Evolutionary conservation across 2,797 vertebrate genomes (phyloP).

Genomic region (Hydrocynus forskahlii): DNA sequence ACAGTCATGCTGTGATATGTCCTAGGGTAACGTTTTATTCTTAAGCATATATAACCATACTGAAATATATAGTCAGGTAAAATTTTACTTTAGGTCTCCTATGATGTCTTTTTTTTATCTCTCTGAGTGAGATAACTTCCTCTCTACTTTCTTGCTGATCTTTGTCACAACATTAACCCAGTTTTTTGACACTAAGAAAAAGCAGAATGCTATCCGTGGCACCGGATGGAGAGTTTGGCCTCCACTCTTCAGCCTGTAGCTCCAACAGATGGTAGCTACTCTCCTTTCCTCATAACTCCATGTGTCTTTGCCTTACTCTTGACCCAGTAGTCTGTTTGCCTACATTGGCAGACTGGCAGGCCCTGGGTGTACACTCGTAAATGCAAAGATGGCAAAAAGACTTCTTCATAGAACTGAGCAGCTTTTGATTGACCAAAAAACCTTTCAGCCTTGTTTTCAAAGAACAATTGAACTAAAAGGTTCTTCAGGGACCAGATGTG

Average conservation of each 20-base stretch:
- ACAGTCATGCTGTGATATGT: not conserved
- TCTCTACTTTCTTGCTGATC: not conserved
- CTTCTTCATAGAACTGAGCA: not conserved
- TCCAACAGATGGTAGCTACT: constrained; percentile 73
- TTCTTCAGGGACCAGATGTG: no score
- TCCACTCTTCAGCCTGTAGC: constrained; percentile 71
- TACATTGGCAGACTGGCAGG: constrained; percentile 59
- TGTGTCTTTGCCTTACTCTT: constrained; percentile 72
- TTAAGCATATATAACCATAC: not conserved
- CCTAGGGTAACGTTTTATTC: not conserved
- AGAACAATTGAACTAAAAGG: no score
- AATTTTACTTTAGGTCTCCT: not conserved
- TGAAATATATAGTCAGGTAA: not conserved
- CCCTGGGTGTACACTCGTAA: not conserved
- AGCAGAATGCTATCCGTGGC: constrained; percentile 55
- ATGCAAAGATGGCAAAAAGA: not conserved
- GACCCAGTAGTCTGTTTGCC: constrained; percentile 72
- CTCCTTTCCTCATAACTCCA: constrained; percentile 70
- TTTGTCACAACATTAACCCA: constrained; percentile 9
- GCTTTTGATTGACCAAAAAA: not conserved
- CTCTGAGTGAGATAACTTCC: not conserved
- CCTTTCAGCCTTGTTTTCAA: not conserved
- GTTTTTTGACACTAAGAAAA: constrained; percentile 7
- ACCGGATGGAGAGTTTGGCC: constrained; percentile 74
- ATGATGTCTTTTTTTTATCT: not conserved